Evolutionary conservation across 2,113 vertebrate genomes (phyloP).

Genomic region (Neogale vison): DNA sequence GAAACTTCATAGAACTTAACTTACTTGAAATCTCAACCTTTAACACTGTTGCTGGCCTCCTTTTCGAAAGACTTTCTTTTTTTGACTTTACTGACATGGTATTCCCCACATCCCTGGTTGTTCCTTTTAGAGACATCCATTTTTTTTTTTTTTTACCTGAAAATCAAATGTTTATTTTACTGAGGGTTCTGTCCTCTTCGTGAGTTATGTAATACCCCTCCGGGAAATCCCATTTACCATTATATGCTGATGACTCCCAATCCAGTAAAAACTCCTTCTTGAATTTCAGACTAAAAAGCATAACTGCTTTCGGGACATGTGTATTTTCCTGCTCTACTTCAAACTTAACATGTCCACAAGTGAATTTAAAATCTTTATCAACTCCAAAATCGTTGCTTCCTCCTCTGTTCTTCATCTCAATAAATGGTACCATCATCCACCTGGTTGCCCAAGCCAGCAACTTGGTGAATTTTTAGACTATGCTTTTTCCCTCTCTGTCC

Average conservation of each 20-base stretch:
- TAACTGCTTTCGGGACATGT: neutral
- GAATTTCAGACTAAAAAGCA: constrained; percentile 9
- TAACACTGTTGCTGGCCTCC: neutral
- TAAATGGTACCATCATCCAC: neutral
- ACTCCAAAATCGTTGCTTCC: neutral
- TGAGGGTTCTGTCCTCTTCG: neutral
- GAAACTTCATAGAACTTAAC: neutral
- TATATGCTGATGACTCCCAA: constrained; percentile 26
- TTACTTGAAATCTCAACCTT: constrained; percentile 28
- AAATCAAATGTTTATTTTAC: constrained; percentile 52
- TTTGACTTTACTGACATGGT: neutral
- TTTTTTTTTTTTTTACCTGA: constrained; percentile 27
- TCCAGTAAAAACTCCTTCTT: constrained; percentile 22
- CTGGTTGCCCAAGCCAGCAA: neutral
- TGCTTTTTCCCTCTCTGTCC: neutral
- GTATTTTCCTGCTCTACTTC: neutral
- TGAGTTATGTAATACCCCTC: neutral
- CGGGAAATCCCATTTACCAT: neutral
- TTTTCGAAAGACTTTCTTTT: constrained; percentile 40
- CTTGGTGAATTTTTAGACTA: neutral
- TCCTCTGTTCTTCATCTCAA: neutral
- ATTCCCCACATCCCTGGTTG: neutral
- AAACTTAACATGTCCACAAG: neutral
- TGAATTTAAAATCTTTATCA: constrained; percentile 35
- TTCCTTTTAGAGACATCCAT: neutral